These are phyloP conservation scores for Labeo calbasu DNA, from an alignment of 2,797 vertebrate species.

Conservation along the genomic window DNA sequence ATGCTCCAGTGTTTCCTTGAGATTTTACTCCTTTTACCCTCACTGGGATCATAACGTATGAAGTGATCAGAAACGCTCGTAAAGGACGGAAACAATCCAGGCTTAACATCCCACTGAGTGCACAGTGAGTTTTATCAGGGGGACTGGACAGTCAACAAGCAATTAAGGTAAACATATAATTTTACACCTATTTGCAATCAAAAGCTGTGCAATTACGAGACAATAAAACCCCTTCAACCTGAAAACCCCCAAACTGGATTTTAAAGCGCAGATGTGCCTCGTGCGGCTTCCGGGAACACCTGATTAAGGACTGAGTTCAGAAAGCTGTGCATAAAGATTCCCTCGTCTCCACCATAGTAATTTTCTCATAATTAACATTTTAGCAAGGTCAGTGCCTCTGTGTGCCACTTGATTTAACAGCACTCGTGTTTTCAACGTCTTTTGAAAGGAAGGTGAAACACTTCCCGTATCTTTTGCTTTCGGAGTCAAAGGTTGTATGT, in stretches of 20 bases:
- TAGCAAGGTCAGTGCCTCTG: conserved; percentile 26
- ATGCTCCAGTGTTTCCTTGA: background rate
- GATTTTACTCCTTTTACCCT: background rate
- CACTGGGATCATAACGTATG: background rate
- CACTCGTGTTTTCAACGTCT: conserved; percentile 8
- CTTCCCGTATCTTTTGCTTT: background rate
- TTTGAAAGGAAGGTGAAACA: conserved; percentile 7
- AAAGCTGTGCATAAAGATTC: background rate
- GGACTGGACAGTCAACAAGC: background rate
- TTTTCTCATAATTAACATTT: conserved; percentile 44
- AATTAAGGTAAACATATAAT: conserved; percentile 14
- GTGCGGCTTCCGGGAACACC: background rate
- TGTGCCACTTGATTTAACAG: conserved; percentile 28
- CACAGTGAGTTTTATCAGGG: background rate
- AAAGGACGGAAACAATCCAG: background rate
- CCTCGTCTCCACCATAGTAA: conserved; percentile 8
- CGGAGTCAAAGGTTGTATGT: background rate
- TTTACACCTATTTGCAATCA: conserved; percentile 24
- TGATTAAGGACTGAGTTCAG: conserved; percentile 6
- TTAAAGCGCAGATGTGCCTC: background rate
- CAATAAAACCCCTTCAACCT: background rate
- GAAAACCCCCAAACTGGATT: conserved; percentile 10
- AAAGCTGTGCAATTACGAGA: conserved; percentile 21
- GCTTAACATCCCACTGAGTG: background rate
- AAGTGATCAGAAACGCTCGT: background rate